A percentile compares a stretch with the other conserved stretches of the same genome.
Evolutionary conservation across 2,113 vertebrate genomes (phyloP).

Genomic region (Aphelocoma coerulescens): DNA sequence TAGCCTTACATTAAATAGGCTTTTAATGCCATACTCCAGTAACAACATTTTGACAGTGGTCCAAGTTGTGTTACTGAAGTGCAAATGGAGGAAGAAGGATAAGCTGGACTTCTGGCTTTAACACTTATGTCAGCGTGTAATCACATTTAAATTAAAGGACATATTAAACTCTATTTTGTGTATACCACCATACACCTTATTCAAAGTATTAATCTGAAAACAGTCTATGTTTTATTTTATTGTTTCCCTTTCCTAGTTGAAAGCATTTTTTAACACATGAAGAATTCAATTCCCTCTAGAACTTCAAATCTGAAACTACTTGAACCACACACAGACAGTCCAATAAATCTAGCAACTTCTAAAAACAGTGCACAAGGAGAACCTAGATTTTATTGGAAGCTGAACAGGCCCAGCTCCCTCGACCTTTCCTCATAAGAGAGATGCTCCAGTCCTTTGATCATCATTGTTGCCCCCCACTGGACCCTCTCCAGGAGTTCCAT

Average conservation of each 20-base stretch:
- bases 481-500: rapidly evolving
- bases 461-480: no score
- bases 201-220: not conserved
- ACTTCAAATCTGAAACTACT: not conserved
- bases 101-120: not conserved
- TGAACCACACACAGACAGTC: not conserved
- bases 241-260: not conserved
- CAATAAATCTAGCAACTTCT: not conserved
- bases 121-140: not conserved
- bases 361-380: not conserved
- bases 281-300: not conserved
- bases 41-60: not conserved
- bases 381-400: not conserved
- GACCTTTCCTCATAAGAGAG: not conserved
- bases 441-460: not conserved
- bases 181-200: not conserved
- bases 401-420: not conserved
- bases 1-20: not conserved
- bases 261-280: not conserved
- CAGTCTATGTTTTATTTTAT: not conserved
- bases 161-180: not conserved
- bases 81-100: not conserved
- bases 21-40: not conserved
- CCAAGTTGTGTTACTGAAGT: not conserved
- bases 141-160: not conserved